phyloP scores from a whole-genome alignment of 2,888 invertebrate genomes.

The Dorcus parallelipipedus region DNA sequence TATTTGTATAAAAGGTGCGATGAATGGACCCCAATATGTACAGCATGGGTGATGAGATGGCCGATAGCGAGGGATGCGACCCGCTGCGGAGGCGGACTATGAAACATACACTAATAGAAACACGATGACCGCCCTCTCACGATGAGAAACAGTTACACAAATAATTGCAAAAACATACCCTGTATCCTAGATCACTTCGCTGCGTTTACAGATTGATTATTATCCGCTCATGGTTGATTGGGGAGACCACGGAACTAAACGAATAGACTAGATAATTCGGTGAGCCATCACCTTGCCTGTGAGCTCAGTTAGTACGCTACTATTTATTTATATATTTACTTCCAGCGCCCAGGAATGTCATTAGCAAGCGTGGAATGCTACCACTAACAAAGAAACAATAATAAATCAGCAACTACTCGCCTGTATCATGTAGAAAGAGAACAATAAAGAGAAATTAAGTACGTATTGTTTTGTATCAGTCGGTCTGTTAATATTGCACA shows the following conservation, averaged over 20 bases:
- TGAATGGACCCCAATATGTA: conserved; percentile 49
- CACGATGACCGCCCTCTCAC: conserved; percentile 41
- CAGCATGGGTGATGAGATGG: conserved; percentile 37
- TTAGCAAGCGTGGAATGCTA: conserved; percentile 48
- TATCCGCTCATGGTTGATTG: conserved; percentile 16
- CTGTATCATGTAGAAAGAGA: neutral
- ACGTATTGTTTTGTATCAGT: conserved; percentile 43
- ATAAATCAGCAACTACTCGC: neutral
- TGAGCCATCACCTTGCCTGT: conserved; percentile 22
- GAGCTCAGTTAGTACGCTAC: conserved; percentile 23
- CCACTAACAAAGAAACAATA: conserved; percentile 3
- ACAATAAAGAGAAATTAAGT: conserved; percentile 22
- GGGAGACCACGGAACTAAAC: conserved; percentile 19
- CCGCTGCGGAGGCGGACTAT: conserved; percentile 38
- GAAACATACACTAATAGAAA: conserved; percentile 36
- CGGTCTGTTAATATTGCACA: conserved; percentile 50
- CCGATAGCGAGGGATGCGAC: conserved; percentile 34
- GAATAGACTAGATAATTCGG: conserved; percentile 29
- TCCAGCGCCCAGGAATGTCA: conserved; percentile 47
- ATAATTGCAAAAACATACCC: conserved; percentile 92
- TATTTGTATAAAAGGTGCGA: conserved; percentile 41
- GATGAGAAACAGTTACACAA: conserved; percentile 58
- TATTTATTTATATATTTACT: conserved; percentile 19
- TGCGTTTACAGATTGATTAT: conserved; percentile 50
- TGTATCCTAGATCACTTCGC: conserved; percentile 85